Percentiles rank a stretch among this genome's conserved stretches.
Conservation (phyloP, 2,113 vertebrate species). For the Thunnus maccoyii region DNA sequence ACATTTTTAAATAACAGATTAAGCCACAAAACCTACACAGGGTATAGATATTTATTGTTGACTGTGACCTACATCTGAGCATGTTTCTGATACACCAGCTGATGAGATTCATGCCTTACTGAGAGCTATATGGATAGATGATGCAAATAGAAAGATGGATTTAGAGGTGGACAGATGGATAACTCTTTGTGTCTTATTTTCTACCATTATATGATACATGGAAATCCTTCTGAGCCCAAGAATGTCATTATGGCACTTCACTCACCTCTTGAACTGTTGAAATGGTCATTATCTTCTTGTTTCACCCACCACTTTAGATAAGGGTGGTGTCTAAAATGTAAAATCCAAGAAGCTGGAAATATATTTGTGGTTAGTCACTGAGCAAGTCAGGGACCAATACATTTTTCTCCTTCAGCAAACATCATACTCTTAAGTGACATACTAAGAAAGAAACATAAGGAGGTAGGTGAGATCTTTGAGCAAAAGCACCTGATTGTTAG, state of each 20-base stretch:
- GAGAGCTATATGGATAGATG: not conserved
- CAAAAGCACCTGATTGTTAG: not conserved
- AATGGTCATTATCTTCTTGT: too few relatives aligned
- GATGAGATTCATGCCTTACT: conserved; percentile 19
- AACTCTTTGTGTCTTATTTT: conserved; percentile 1
- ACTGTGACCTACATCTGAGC: conserved; percentile 26
- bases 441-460: too few relatives aligned
- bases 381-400: too few relatives aligned
- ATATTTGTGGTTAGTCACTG: too few relatives aligned
- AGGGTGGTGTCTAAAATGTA: too few relatives aligned
- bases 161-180: conserved; percentile 3
- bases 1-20: conserved; percentile 30
- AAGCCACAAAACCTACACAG: not conserved
- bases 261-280: not conserved
- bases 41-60: conserved; percentile 14
- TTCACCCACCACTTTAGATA: too few relatives aligned
- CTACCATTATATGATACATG: not conserved
- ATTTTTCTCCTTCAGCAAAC: too few relatives aligned
- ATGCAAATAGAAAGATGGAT: conserved; percentile 9
- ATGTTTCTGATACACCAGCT: not conserved
- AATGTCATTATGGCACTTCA: not conserved
- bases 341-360: too few relatives aligned
- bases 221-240: not conserved
- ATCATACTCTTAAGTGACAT: too few relatives aligned
- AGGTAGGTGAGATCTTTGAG: too few relatives aligned